Base-by-base conservation (phyloP, 2,797 vertebrate species). In the Eulemur albifrons region DNA sequence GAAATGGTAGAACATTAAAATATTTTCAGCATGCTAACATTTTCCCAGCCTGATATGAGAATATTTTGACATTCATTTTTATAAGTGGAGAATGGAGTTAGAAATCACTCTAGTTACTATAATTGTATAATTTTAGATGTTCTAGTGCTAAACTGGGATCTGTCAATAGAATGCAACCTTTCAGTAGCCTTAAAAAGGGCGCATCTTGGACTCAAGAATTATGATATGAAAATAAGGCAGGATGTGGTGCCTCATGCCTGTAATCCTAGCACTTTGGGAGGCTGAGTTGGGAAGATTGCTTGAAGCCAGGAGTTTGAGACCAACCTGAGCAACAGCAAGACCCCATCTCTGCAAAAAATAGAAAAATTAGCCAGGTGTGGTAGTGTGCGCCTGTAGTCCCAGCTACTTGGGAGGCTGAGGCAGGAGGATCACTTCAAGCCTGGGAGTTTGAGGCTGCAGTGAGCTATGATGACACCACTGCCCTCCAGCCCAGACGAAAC, bases 201-300 rank as follows among this genome's bases (percentile, higher is more conserved):
- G 61, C 54, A 70, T 95, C 43, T 76, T 90, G 80, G 52, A 89
- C 54, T 95, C 10, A 90, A 79, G 80, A 96, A 82, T 95, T 95
- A 75, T 35, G 27, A 40, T 79, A 65, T 80, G 69, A 79, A 88
- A 96, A 90, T 90, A 83, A 90, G 77, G 63, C 32, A 1, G 32
- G 32, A 17, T 67, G 17, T 18, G 32, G 32, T 18, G 63, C 17
- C 63, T 20, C n/a, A 35, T 18, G 32, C 17, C 63, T 67, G 63
- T 65, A n/a, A 67, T 67, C 17, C 8, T 67, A 67, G 32, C 17
- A 35, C 63, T 67, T 67, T n/a, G 8, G 17, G 17, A 65, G 63
- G 63, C 63, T 18, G 15, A n/a, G 32, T 32, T 18, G 8, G 63
- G 63, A 67, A 32, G 63, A 67, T 20, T n/a, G n/a, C 32, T 67